These are phyloP conservation scores for Palythoa grandis DNA, from an alignment of 92 coral and sea anemone species.

Conservation along the genomic window DNA sequence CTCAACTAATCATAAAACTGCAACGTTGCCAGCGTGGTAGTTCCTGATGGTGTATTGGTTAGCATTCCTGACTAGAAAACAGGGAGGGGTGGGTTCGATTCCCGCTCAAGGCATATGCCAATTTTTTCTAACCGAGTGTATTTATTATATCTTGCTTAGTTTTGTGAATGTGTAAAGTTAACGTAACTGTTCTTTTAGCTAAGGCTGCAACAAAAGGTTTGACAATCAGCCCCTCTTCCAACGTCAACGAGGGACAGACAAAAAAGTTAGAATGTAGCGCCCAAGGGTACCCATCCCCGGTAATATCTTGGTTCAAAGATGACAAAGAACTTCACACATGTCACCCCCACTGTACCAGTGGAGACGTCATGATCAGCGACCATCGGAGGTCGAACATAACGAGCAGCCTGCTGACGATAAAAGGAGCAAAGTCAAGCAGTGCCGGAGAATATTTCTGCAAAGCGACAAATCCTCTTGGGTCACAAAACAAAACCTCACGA, in stretches of 20 bases:
- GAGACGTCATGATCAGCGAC: background rate
- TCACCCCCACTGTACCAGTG: background rate
- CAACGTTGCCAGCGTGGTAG: no score
- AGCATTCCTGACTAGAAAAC: no score
- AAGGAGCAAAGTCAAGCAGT: conserved; percentile 25
- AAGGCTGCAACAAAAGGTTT: background rate
- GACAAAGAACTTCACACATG: conserved; percentile 27
- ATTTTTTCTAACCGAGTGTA: no score
- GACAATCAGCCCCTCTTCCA: background rate
- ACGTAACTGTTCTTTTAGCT: background rate
- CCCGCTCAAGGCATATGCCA: no score
- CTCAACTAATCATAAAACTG: no score
- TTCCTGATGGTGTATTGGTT: no score
- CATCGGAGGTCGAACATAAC: background rate
- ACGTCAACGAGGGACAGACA: background rate
- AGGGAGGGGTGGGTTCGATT: no score
- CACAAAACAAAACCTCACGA: conserved; percentile 10
- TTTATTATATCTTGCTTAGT: no score
- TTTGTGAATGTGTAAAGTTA: no score
- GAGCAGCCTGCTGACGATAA: background rate
- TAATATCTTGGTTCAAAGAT: conserved; percentile 46
- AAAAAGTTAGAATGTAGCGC: conserved; percentile 6
- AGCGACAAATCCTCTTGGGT: conserved; percentile 43
- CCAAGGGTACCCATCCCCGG: conserved; percentile 47
- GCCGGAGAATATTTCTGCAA: conserved; percentile 48